Conservation (phyloP, 2,797 vertebrate species). For the Choloepus didactylus region DNA sequence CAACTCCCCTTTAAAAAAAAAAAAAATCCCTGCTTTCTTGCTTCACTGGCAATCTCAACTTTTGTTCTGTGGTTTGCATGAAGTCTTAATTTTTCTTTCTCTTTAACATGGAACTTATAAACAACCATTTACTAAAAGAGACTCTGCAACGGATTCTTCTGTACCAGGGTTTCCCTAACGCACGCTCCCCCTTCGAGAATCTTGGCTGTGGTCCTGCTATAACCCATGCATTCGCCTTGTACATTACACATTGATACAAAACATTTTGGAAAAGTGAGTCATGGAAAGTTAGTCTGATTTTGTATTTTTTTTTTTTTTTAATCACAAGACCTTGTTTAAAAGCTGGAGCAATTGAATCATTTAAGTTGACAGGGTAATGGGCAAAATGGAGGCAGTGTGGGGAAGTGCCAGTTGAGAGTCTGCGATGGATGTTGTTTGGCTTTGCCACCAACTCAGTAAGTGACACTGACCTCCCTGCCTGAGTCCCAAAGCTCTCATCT, state of each 20-base stretch:
- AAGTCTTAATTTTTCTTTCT: constrained; percentile 56
- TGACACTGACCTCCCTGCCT: background rate
- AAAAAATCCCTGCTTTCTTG: constrained; percentile 49
- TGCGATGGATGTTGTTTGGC: background rate
- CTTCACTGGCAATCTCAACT: constrained; percentile 70
- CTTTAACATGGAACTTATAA: constrained; percentile 51
- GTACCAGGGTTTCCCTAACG: background rate
- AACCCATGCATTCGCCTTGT: background rate
- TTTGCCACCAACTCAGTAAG: background rate
- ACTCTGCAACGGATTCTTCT: background rate
- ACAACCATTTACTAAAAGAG: background rate
- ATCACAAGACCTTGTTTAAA: constrained; percentile 32
- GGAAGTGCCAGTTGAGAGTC: background rate
- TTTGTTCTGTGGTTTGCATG: constrained; percentile 57
- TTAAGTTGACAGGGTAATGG: background rate
- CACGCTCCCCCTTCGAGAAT: background rate
- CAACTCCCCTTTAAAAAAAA: background rate
- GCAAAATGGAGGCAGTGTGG: background rate
- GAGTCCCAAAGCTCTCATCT: background rate
- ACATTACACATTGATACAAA: constrained; percentile 52
- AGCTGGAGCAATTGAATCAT: constrained; percentile 34
- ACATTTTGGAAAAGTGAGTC: constrained; percentile 71
- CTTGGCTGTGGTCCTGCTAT: background rate
- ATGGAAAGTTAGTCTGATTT: constrained; percentile 67
- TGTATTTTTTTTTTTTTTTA: background rate